Conservation (phyloP, 1,140 invertebrate species). For the Drosophila repletoides region DNA sequence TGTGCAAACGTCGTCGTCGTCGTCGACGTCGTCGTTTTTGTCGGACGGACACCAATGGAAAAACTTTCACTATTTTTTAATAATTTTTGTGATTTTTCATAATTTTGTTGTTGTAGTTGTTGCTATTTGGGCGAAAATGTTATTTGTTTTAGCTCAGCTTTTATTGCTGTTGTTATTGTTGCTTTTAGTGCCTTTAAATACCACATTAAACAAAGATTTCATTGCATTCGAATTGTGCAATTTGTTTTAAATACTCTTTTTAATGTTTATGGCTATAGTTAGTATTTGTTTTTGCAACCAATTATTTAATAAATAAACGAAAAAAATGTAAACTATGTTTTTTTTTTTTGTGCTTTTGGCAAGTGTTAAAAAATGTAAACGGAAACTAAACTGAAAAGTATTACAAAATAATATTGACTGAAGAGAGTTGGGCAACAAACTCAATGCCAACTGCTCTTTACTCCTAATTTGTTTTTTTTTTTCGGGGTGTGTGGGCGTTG, state of each 20-base stretch:
- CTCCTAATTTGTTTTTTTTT: neutral
- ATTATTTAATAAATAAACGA: slow-evolving; percentile 21
- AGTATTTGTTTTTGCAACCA: slow-evolving; percentile 9
- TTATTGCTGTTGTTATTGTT: slow-evolving; percentile 34
- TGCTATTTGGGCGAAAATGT: slow-evolving; percentile 32
- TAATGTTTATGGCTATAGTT: no score
- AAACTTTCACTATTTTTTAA: slow-evolving; percentile 68
- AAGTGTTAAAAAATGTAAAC: slow-evolving; percentile 11
- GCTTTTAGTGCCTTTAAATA: slow-evolving; percentile 51
- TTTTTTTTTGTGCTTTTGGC: slow-evolving; percentile 1
- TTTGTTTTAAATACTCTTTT: no score
- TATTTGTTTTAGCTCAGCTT: slow-evolving; percentile 28
- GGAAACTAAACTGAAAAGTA: neutral
- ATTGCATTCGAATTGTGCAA: slow-evolving; percentile 66
- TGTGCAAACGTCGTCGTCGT: slow-evolving; percentile 62
- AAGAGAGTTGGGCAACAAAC: slow-evolving; percentile 31
- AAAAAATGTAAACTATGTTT: slow-evolving; percentile 11
- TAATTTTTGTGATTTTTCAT: slow-evolving; percentile 75
- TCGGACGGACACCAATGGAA: slow-evolving; percentile 38
- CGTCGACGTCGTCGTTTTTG: slow-evolving; percentile 23
- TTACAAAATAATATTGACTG: neutral
- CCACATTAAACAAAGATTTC: slow-evolving; percentile 58
- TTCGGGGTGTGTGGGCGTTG: neutral
- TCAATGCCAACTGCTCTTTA: slow-evolving; percentile 42
- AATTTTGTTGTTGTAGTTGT: slow-evolving; percentile 50